Conservation (phyloP, 2,888 invertebrate species). For the Harmothoe impar region DNA sequence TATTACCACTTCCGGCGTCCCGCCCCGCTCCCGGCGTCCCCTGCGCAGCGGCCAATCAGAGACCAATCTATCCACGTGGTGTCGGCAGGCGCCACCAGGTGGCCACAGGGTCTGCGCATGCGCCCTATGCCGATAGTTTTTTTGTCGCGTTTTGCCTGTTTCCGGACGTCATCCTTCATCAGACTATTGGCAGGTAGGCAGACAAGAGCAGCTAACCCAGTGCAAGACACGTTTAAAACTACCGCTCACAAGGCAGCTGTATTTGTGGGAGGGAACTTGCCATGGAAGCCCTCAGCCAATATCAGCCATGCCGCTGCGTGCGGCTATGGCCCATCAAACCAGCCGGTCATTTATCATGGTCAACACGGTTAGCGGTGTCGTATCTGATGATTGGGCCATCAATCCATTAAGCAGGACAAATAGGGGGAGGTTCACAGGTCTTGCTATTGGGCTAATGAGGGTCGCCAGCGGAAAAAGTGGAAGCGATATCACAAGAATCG, state of each 20-base stretch:
- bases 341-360: constrained; percentile 20
- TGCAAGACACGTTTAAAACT: background rate
- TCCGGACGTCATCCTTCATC: constrained; percentile 36
- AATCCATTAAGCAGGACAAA: constrained; percentile 45
- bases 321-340: background rate
- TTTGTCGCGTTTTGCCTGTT: background rate
- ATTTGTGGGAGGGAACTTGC: background rate
- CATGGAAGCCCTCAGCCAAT: background rate
- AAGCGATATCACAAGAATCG: too few relatives aligned
- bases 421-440: constrained; percentile 28
- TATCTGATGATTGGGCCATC: constrained; percentile 45
- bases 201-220: background rate
- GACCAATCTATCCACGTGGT: constrained; percentile 32
- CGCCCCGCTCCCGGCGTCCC: constrained; percentile 3
- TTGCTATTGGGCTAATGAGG: background rate
- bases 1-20: constrained; percentile 45
- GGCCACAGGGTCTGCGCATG: constrained; percentile 6
- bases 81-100: background rate
- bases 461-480: background rate
- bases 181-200: background rate
- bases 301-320: background rate
- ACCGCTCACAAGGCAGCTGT: background rate
- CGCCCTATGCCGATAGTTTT: background rate
- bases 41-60: constrained; percentile 21
- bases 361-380: background rate